These are phyloP conservation scores for Phyto melanocephala DNA, from an alignment of 2,888 invertebrate genomes.

Conservation along the genomic window DNA sequence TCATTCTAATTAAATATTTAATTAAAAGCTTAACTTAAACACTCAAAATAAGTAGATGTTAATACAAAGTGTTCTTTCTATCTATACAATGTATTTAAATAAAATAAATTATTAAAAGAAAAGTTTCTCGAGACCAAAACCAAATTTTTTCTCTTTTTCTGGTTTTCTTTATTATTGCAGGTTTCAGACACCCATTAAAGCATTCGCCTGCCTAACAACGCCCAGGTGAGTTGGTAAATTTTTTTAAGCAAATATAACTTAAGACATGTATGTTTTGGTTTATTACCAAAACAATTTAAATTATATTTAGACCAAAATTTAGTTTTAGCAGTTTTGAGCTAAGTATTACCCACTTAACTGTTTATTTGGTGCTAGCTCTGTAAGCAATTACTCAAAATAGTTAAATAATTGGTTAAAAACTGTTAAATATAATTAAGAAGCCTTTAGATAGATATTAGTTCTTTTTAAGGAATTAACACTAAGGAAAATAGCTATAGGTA, in stretches of 20 bases:
- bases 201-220: slow-evolving; percentile 79
- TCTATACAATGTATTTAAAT: background rate
- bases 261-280: too few species aligned
- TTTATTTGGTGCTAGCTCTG: too few species aligned
- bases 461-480: too few species aligned
- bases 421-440: too few species aligned
- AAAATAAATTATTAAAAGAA: slow-evolving; percentile 40
- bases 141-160: slow-evolving; percentile 74
- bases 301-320: too few species aligned
- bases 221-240: slow-evolving; percentile 75
- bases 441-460: too few species aligned
- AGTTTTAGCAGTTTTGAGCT: too few species aligned
- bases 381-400: too few species aligned
- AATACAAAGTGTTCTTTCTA: background rate
- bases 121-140: slow-evolving; percentile 71
- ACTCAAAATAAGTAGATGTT: background rate
- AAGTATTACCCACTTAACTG: too few species aligned
- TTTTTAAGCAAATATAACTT: background rate
- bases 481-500: too few species aligned
- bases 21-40: background rate
- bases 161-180: slow-evolving; percentile 75
- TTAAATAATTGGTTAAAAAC: too few species aligned
- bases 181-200: slow-evolving; percentile 79
- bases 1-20: background rate
- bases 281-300: too few species aligned